These are phyloP conservation scores for Carollia perspicillata DNA, from an alignment of 2,113 vertebrate species.

Conservation along the genomic window DNA sequence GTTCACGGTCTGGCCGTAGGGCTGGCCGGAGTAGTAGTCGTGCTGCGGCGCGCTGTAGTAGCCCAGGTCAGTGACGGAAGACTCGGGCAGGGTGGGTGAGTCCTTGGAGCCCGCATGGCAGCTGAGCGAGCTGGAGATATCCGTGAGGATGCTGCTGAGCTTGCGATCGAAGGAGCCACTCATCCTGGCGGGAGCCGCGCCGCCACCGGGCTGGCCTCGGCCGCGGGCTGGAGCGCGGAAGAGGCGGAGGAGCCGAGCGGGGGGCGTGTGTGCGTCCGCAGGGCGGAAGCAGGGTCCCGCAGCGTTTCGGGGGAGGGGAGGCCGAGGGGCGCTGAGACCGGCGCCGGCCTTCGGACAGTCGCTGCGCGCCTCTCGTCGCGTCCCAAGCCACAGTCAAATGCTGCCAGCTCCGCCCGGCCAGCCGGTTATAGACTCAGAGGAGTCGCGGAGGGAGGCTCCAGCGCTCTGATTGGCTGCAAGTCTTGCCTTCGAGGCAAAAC, in stretches of 20 bases:
- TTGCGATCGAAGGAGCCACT: conserved; percentile 97
- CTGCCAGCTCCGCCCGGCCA: conserved; percentile 74
- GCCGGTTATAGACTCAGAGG: conserved; percentile 89
- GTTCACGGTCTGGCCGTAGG: conserved; percentile 90
- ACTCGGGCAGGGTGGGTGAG: conserved; percentile 96
- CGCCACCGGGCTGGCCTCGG: conserved; percentile 66
- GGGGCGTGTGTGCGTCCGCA: background rate
- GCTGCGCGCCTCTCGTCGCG: conserved; percentile 54
- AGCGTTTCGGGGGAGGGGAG: conserved; percentile 50
- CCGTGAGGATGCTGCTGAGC: conserved; percentile 93
- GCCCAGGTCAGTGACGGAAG: conserved; percentile 95
- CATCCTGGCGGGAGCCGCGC: conserved; percentile 82
- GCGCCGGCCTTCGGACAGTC: conserved; percentile 43
- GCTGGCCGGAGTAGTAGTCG: conserved; percentile 91
- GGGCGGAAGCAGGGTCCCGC: background rate
- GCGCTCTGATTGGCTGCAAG: conserved; percentile 91
- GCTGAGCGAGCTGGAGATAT: conserved; percentile 94
- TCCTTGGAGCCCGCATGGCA: conserved; percentile 97
- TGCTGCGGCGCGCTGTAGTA: conserved; percentile 95
- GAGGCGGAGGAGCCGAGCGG: background rate
- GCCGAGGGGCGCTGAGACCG: conserved; percentile 40
- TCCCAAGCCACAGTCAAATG: conserved; percentile 72
- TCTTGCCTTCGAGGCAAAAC: conserved; percentile 87
- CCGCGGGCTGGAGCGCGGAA: conserved; percentile 24
- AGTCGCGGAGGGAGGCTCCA: conserved; percentile 87